Evolutionary conservation across 2,888 invertebrate species (phyloP), one percentile per base, ranked within the genome.

Genomic region (Protula sp.): DNA sequence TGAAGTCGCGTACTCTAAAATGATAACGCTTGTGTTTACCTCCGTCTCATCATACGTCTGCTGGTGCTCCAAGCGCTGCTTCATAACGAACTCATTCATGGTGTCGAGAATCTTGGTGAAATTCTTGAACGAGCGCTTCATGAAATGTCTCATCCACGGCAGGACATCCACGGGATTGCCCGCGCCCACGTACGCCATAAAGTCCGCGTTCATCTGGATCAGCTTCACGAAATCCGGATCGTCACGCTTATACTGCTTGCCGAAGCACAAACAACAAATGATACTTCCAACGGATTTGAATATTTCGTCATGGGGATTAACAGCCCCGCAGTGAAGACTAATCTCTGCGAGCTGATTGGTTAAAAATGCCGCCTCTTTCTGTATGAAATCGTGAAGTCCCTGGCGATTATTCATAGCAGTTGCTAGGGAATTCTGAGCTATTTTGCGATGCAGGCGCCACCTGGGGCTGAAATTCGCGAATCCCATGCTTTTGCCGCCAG

Each of bases 401-500:
- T n/a, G n/a, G n/a, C n/a, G n/a, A n/a, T n/a, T n/a, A n/a, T n/a
- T n/a, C n/a, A n/a, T n/a, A n/a, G n/a, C n/a, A n/a, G n/a, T n/a
- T n/a, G n/a, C n/a, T n/a, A n/a, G n/a, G n/a, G n/a, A n/a, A n/a
- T n/a, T n/a, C n/a, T n/a, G n/a, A n/a, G n/a, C n/a, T n/a, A n/a
- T n/a, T n/a, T n/a, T n/a, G n/a, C n/a, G n/a, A 59, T 77, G 76
- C 53, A 71, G 53, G 62, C 70, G 70, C 71, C 73, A 73, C n/a
- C 69, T 60, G 3, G 69, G 62, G 30, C 73, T 71, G 54, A 70
- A 76, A 57, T 73, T 70, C 30, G 73, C 69, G 53, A 77, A 77
- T 5, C 74, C 75, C 70, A 78, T 73, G 55, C 74, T 74, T 51
- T 72, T 72, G 2, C 76, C 76, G 28, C 72, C 71, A 22, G 72